A percentile compares a stretch with the other conserved stretches of the same genome.
Conservation (phyloP, 1,140 invertebrate genomes). For the Formica exsecta region DNA sequence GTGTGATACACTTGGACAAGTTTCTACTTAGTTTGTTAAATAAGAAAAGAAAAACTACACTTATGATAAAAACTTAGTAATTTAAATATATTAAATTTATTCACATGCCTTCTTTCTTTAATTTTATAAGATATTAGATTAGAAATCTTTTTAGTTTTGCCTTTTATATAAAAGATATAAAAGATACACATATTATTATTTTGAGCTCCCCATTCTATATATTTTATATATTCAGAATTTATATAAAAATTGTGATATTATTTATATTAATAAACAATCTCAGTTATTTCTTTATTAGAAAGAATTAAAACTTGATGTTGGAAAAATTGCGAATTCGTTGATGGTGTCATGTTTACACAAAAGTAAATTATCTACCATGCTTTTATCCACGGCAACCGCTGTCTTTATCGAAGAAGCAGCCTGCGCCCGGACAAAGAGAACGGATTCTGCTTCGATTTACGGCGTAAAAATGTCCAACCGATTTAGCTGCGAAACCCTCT, state of each 20-base stretch:
- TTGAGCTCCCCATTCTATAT: not conserved
- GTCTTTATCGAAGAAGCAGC: constrained; percentile 46
- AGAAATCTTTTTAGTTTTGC: not conserved
- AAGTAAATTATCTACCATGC: not conserved
- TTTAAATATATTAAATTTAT: not conserved
- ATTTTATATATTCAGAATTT: not conserved
- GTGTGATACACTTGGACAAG: not conserved
- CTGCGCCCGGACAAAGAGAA: constrained; percentile 47
- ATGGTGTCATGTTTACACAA: not conserved
- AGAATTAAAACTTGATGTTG: not conserved
- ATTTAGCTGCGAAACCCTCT: constrained; percentile 44
- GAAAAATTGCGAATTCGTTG: not conserved
- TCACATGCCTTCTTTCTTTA: not conserved
- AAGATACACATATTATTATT: not conserved
- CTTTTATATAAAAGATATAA: not conserved
- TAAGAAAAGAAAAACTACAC: not conserved
- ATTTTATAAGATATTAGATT: not conserved
- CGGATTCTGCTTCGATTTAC: constrained; percentile 45
- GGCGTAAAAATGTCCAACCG: constrained; percentile 54
- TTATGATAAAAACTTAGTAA: no score
- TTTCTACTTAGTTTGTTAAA: not conserved
- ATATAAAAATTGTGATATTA: no score
- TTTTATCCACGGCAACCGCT: constrained; percentile 37
- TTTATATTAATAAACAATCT: not conserved
- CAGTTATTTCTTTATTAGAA: not conserved